Evolutionary conservation across 2,888 invertebrate genomes (phyloP), one percentile per base, ranked within the genome.

Genomic region (Eupsilia transversa): DNA sequence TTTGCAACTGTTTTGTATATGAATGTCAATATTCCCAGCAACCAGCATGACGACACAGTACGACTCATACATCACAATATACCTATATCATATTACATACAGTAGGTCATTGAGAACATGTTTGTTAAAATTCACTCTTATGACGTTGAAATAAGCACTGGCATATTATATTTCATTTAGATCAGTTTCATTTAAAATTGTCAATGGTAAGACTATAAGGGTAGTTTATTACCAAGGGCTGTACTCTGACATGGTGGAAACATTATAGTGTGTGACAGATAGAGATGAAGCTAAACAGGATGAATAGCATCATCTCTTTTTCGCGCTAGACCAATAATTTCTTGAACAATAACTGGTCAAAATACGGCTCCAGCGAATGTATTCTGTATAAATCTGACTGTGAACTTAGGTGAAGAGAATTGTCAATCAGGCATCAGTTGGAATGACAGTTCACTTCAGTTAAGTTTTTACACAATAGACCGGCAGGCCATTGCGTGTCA

Each of bases 1-100:
- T 35, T 60, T 46, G 4, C n/a, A 43, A 65, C 20, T 46, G 30
- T 33, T 78, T 52, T 61, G 35, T 63, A 5, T 38, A 38, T 33
- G 41, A 60, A 69, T 69, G 73, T 46, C 81, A 81, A 81, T 81
- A 63, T 68, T 67, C 49, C 68, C 75, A 74, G 60, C 33, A 60
- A 68, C 68, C 75, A 74, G 57, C 33, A 71, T 54, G 35, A 80
- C 84, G 82, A 84, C 82, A 84, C 82, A 82, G 82, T 67, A 81
- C 85, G 52, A 75, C 27, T 33, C 56, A 57, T 75, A 80, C 68
- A 74, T 64, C 76, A 76, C 84, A 80, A 72, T 59, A 12, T 61
- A 84, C 49, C 2, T 64, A 46, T 66, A 82, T 35, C 49, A 57
- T 2, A 43, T 77, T 70, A 59, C 69, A 69, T 66, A 84, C 61